Conservation (phyloP, 2,113 vertebrate species). For the Sprattus sprattus region DNA sequence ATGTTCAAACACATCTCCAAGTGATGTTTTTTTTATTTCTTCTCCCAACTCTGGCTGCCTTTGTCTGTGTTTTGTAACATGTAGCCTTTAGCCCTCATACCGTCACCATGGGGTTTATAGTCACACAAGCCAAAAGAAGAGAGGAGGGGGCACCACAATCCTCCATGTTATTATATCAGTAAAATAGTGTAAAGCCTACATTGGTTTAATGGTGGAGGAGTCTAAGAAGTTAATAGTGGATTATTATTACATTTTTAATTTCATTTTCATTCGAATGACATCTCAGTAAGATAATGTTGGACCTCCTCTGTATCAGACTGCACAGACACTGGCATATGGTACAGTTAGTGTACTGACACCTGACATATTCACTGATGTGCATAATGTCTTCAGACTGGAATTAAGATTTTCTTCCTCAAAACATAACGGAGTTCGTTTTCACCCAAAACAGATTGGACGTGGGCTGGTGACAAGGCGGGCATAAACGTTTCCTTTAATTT, state of each 20-base stretch:
- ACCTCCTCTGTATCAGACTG: not conserved
- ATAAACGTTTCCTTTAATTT: constrained; percentile 59
- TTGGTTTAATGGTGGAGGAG: no score
- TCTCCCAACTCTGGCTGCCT: no score
- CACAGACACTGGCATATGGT: not conserved
- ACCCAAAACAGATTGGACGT: constrained; percentile 26
- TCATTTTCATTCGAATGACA: not conserved
- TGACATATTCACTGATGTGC: not conserved
- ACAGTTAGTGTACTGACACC: not conserved
- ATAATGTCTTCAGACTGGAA: constrained; percentile 20
- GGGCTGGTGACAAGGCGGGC: constrained; percentile 47
- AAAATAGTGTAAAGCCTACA: no score
- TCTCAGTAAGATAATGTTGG: not conserved
- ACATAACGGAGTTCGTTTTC: constrained; percentile 26
- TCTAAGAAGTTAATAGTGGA: not conserved
- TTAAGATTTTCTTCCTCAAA: constrained; percentile 18
- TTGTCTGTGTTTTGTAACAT: no score
- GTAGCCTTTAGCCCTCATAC: no score
- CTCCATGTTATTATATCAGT: no score
- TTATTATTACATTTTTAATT: not conserved
- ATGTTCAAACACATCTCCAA: no score
- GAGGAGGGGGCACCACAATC: no score
- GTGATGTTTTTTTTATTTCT: no score
- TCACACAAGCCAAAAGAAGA: no score
- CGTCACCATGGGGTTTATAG: no score